Conservation (phyloP, 2,113 vertebrate species). For the Siniperca chuatsi region DNA sequence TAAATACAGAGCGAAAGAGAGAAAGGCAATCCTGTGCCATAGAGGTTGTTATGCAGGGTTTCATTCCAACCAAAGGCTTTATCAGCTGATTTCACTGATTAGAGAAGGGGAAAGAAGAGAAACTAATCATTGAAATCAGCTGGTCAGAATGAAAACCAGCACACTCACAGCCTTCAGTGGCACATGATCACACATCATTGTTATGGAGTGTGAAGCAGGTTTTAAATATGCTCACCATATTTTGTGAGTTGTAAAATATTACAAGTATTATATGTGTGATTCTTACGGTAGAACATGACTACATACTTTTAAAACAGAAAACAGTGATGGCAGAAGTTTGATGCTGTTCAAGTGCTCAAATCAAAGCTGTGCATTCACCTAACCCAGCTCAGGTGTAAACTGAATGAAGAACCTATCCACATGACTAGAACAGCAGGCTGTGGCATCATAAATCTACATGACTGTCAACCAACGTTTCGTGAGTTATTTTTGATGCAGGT, state of each 20-base stretch:
- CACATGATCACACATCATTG: slow-evolving; percentile 42
- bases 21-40: slow-evolving; percentile 39
- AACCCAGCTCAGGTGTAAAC: not conserved
- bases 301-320: not conserved
- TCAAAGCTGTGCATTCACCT: not conserved
- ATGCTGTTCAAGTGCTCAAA: not conserved
- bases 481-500: not conserved
- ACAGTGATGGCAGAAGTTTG: not conserved
- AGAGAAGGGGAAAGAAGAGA: slow-evolving; percentile 46
- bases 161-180: slow-evolving; percentile 18
- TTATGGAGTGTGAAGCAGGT: slow-evolving; percentile 27
- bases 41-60: slow-evolving; percentile 52
- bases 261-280: not conserved
- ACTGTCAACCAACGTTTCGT: not conserved
- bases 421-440: not conserved
- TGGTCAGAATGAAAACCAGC: slow-evolving; percentile 66
- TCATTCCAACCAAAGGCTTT: slow-evolving; percentile 46
- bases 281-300: not conserved
- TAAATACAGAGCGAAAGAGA: slow-evolving; percentile 22
- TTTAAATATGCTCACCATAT: slow-evolving; percentile 9
- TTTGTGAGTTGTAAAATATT: slow-evolving; percentile 1
- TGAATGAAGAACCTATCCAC: not conserved
- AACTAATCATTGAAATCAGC: slow-evolving; percentile 64
- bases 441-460: not conserved
- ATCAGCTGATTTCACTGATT: slow-evolving; percentile 69